Evolutionary conservation across 1,140 invertebrate species (phyloP).

Genomic region (Ooceraea biroi): DNA sequence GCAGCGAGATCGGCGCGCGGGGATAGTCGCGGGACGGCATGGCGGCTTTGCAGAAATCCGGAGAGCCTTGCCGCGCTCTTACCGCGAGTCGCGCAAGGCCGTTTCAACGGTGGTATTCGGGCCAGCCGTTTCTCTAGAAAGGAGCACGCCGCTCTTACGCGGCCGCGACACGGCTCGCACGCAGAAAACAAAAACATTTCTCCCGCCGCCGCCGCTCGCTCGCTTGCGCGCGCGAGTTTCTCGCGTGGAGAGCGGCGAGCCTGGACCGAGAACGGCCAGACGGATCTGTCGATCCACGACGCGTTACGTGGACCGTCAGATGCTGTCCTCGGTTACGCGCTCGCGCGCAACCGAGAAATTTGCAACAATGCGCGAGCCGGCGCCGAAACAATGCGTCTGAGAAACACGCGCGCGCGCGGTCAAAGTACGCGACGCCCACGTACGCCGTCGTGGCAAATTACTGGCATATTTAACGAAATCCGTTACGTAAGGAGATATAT

Average conservation of each 20-base stretch:
- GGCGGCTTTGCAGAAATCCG: constrained; percentile 72
- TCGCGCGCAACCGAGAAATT: neutral
- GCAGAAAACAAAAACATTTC: constrained; percentile 68
- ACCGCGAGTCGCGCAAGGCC: constrained; percentile 77
- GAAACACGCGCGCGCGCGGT: constrained; percentile 49
- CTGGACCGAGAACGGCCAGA: neutral
- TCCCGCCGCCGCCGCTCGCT: neutral
- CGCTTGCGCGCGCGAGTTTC: constrained; percentile 49
- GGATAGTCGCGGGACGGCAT: constrained; percentile 34
- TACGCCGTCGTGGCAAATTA: constrained; percentile 27
- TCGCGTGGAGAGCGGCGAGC: constrained; percentile 41
- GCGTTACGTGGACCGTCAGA: too few relatives aligned
- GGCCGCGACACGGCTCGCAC: constrained; percentile 47
- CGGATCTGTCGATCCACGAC: too few relatives aligned
- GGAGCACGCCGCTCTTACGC: constrained; percentile 72
- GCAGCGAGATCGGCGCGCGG: constrained; percentile 23
- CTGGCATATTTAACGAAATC: constrained; percentile 60
- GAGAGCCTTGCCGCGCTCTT: constrained; percentile 67
- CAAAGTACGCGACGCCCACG: constrained; percentile 40
- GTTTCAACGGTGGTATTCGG: constrained; percentile 76
- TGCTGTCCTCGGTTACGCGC: too few relatives aligned
- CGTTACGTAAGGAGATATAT: constrained; percentile 55
- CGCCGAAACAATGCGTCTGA: constrained; percentile 42
- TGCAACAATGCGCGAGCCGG: constrained; percentile 21
- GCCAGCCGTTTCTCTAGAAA: constrained; percentile 79